Conservation (phyloP, 2,113 vertebrate species). For the Halcyon malimbica region DNA sequence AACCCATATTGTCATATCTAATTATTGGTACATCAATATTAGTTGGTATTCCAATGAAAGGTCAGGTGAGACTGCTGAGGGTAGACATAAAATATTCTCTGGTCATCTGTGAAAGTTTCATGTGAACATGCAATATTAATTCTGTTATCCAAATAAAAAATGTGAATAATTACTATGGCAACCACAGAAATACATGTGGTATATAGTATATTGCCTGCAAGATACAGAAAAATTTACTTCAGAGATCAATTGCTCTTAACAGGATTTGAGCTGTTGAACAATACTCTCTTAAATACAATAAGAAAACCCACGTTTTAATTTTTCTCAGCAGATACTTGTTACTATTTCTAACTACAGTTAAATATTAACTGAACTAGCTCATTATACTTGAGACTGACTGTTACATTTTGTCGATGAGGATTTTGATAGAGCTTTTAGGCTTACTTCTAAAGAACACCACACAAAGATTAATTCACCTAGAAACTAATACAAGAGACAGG, state of each 20-base stretch:
- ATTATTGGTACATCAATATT: not conserved
- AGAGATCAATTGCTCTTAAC: not conserved
- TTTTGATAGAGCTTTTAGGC: not conserved
- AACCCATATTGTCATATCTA: not conserved
- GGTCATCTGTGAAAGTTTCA: not conserved
- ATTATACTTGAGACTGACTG: not conserved
- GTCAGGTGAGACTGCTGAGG: not conserved
- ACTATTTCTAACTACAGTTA: not conserved
- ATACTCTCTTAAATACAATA: not conserved
- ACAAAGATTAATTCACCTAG: not conserved
- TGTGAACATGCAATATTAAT: not conserved
- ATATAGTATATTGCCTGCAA: not conserved
- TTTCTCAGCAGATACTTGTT: not conserved
- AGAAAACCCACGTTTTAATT: not conserved
- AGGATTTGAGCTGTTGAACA: not conserved
- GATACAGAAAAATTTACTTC: not conserved
- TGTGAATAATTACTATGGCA: not conserved
- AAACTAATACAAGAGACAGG: not conserved
- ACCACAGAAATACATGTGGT: not conserved
- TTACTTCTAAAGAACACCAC: not conserved
- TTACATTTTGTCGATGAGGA: not conserved
- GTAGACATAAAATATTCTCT: not conserved
- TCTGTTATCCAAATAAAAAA: not conserved
- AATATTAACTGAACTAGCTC: not conserved
- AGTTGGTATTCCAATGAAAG: not conserved